Evolutionary conservation across 2,888 invertebrate species (phyloP).

Genomic region (Chouioia cunea): DNA sequence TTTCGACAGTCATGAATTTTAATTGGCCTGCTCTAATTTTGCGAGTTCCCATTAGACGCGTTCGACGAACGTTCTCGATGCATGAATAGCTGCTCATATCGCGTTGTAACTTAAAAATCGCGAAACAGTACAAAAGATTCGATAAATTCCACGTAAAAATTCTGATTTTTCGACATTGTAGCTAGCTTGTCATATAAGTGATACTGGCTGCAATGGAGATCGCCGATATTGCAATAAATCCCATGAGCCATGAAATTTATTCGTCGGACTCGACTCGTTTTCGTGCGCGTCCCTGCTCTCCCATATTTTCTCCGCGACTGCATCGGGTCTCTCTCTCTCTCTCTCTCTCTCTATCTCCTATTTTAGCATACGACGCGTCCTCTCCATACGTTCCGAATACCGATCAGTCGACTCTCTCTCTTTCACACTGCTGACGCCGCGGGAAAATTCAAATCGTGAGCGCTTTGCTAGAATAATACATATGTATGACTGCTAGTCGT

Average conservation of each 20-base stretch:
- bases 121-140: too few species aligned
- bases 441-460: conserved; percentile 46
- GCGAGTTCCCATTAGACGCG: too few species aligned
- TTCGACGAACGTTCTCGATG: too few species aligned
- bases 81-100: too few species aligned
- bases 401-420: conserved; percentile 25
- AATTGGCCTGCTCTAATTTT: too few species aligned
- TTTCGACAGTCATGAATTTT: not conserved
- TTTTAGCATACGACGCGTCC: too few species aligned
- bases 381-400: conserved; percentile 27
- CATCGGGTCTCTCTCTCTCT: not conserved
- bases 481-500: conserved; percentile 36
- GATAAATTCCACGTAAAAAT: too few species aligned
- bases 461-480: conserved; percentile 33
- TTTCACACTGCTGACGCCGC: conserved; percentile 18
- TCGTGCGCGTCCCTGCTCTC: not conserved
- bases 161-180: too few species aligned
- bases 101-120: too few species aligned
- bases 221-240: too few species aligned
- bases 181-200: too few species aligned
- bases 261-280: conserved; percentile 25
- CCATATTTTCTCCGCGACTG: conserved; percentile 24
- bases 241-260: conserved; percentile 2
- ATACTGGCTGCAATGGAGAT: too few species aligned
- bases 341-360: not conserved